Evolutionary conservation across 35 echinoderm and acorn worm genomes (phyloP).

Genomic region (Lytechinus variegatus): DNA sequence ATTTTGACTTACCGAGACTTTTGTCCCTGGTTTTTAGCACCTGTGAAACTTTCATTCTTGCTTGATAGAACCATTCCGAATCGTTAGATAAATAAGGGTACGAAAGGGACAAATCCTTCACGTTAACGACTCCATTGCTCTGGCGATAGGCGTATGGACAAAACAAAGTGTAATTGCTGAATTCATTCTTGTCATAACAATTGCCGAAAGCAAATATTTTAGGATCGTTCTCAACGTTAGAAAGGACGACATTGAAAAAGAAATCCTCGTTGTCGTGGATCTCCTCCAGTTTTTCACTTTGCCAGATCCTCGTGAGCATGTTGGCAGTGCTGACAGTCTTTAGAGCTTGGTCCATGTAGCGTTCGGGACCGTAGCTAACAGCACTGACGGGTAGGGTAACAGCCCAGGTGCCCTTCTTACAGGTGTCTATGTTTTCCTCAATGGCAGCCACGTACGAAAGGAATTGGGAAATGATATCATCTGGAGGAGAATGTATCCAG

Average conservation of each 20-base stretch:
- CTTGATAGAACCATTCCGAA: slow-evolving; percentile 94
- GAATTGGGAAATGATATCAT: slow-evolving; percentile 73
- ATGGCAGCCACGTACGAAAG: slow-evolving; percentile 70
- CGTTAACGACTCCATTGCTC: slow-evolving; percentile 68
- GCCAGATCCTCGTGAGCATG: slow-evolving; percentile 90
- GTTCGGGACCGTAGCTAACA: slow-evolving; percentile 77
- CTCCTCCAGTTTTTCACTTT: slow-evolving; percentile 56
- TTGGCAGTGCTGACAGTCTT: slow-evolving; percentile 86
- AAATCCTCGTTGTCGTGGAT: slow-evolving; percentile 82
- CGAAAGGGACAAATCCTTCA: slow-evolving; percentile 87
- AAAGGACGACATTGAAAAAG: slow-evolving; percentile 87
- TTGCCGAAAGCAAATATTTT: slow-evolving; percentile 95
- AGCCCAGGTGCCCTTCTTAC: slow-evolving; percentile 77
- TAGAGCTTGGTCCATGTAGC: slow-evolving; percentile 83
- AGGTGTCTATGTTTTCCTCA: slow-evolving; percentile 75
- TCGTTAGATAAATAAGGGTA: slow-evolving; percentile 85
- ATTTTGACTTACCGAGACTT: slow-evolving; percentile 56
- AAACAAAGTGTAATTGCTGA: slow-evolving; percentile 74
- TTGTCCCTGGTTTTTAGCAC: slow-evolving; percentile 50
- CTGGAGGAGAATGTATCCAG: background rate
- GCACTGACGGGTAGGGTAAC: slow-evolving; percentile 62
- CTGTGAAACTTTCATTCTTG: slow-evolving; percentile 72
- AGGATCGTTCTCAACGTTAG: slow-evolving; percentile 86
- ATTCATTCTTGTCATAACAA: slow-evolving; percentile 80
- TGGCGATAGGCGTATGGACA: slow-evolving; percentile 93